Conservation (phyloP, 2,888 invertebrate genomes). For the Cryptocephalus moraei region DNA sequence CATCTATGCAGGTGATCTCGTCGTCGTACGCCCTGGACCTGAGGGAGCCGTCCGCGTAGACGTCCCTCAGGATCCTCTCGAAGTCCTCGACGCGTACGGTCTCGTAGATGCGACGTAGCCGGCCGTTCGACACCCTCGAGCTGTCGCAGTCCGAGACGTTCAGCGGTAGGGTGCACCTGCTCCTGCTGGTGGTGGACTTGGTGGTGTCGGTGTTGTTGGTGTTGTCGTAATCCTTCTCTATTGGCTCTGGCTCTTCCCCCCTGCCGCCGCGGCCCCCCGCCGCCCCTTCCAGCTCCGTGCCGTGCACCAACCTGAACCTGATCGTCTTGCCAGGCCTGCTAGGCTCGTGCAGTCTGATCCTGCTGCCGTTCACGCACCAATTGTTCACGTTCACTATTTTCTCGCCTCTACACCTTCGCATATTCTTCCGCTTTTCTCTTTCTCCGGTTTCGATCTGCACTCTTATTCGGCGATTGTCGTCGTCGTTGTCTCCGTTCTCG, state of each 20-base stretch:
- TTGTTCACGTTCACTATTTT: background rate
- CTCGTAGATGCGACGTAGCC: constrained; percentile 38
- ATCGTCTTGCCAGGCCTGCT: background rate
- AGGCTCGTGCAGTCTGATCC: background rate
- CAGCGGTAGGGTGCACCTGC: background rate
- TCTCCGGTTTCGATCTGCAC: too few species aligned
- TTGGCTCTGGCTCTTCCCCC: too few species aligned
- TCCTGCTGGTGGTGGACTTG: background rate
- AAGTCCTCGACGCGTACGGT: constrained; percentile 50
- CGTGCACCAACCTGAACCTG: background rate
- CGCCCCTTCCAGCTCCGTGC: too few species aligned
- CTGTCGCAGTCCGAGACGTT: background rate
- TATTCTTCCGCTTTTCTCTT: background rate
- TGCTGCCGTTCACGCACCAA: background rate
- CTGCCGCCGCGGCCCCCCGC: too few species aligned
- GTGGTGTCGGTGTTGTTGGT: too few species aligned
- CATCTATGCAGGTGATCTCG: constrained; percentile 27
- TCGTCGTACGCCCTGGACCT: constrained; percentile 38
- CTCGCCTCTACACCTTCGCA: background rate
- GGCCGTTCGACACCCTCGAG: background rate
- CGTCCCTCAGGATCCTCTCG: constrained; percentile 48
- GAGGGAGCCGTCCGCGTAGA: constrained; percentile 33
- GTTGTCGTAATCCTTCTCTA: too few species aligned
- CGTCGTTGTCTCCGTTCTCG: too few species aligned
- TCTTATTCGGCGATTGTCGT: too few species aligned